Conservation (phyloP, 2,888 invertebrate genomes). For the Anthophora plumipes region DNA sequence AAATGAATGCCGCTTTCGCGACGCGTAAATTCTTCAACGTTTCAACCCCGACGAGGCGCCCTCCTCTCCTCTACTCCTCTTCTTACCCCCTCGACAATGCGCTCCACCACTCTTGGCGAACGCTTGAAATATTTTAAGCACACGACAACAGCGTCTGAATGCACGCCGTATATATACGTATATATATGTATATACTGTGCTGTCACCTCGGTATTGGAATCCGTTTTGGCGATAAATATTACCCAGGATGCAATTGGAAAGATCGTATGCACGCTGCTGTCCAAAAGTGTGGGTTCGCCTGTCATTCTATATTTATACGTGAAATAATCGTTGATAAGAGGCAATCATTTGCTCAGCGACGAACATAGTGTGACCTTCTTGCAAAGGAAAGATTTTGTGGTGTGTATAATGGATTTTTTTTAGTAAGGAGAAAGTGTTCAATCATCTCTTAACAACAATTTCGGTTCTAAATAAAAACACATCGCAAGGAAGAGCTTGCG, state of each 20-base stretch:
- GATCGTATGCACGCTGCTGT: not conserved
- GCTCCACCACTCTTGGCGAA: not conserved
- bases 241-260: too few relatives aligned
- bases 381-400: too few relatives aligned
- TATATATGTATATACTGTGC: too few relatives aligned
- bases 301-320: not conserved
- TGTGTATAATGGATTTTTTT: too few relatives aligned
- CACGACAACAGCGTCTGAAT: not conserved
- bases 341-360: not conserved
- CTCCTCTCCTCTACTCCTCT: not conserved
- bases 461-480: not conserved
- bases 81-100: not conserved
- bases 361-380: too few relatives aligned
- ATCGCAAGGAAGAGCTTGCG: not conserved
- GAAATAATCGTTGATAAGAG: not conserved
- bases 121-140: constrained; percentile 13
- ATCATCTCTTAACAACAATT: too few relatives aligned
- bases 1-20: constrained; percentile 34
- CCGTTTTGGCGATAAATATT: not conserved
- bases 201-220: not conserved
- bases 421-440: too few relatives aligned
- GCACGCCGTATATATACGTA: not conserved
- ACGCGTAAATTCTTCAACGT: constrained; percentile 38
- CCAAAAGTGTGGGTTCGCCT: not conserved
- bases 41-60: not conserved